Evolutionary conservation across 30 jellyfish, hydroid and myxozoan genomes (phyloP).

Genomic region (Haliclystus octoradiatus): DNA sequence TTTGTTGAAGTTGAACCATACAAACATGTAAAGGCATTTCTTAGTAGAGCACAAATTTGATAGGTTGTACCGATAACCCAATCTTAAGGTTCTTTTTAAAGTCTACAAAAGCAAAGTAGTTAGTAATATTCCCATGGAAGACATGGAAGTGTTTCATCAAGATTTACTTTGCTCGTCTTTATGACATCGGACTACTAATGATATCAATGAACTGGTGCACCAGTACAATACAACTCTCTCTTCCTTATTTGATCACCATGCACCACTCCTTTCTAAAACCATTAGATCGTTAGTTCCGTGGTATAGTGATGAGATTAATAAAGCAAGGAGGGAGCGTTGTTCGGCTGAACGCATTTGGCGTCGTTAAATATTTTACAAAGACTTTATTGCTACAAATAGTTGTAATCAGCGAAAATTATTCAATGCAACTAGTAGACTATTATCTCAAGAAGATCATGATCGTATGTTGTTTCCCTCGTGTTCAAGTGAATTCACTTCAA

Average conservation of each 20-base stretch:
- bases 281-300: neutral
- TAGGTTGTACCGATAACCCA: too few relatives aligned
- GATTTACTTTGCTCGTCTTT: slow-evolving; percentile 20
- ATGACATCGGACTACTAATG: slow-evolving; percentile 2
- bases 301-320: neutral
- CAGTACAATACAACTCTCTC: slow-evolving; percentile 4
- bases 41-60: too few relatives aligned
- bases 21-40: too few relatives aligned
- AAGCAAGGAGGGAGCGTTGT: neutral
- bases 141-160: slow-evolving; percentile 15
- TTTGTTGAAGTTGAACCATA: too few relatives aligned
- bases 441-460: neutral
- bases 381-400: neutral
- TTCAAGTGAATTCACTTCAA: too few relatives aligned
- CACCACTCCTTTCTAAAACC: neutral
- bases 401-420: neutral
- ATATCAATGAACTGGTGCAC: slow-evolving; percentile 17
- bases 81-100: too few relatives aligned
- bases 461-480: neutral
- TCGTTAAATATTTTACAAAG: neutral
- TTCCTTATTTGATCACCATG: slow-evolving; percentile 8
- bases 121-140: too few relatives aligned
- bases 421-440: neutral
- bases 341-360: neutral
- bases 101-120: too few relatives aligned